phyloP scores from a whole-genome alignment of 2,113 vertebrate genomes.

The Cochlearius cochlearius region DNA sequence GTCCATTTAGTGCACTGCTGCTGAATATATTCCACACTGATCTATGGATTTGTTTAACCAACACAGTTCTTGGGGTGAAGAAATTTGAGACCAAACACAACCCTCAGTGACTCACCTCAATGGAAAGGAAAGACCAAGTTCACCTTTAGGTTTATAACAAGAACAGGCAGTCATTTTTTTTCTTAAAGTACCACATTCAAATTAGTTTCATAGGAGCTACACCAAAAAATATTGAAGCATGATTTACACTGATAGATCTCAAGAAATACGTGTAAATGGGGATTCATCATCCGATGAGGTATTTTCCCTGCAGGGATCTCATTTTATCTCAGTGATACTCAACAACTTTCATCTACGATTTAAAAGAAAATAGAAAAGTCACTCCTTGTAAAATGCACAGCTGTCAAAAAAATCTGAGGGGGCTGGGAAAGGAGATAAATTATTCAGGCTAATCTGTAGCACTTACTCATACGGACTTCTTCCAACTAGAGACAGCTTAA shows the following conservation, averaged over 20 bases:
- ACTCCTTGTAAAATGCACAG: not conserved
- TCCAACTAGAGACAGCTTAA: not conserved
- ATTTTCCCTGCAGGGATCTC: constrained; percentile 29
- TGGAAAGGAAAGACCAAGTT: not conserved
- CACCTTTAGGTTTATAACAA: not conserved
- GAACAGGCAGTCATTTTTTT: not conserved
- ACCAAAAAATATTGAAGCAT: not conserved
- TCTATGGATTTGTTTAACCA: not conserved
- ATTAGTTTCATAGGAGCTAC: not conserved
- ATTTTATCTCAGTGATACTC: not conserved
- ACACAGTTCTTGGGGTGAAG: not conserved
- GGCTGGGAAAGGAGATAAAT: not conserved
- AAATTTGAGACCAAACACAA: not conserved
- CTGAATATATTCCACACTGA: not conserved
- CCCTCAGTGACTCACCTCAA: not conserved
- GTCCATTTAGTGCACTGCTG: not conserved
- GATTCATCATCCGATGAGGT: not conserved
- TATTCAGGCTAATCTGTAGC: not conserved
- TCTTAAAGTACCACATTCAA: not conserved
- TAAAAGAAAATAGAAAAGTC: constrained; percentile 5
- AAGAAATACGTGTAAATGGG: not conserved
- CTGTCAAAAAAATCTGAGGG: constrained; percentile 19
- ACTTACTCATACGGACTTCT: not conserved
- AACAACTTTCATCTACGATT: not conserved
- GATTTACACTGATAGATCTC: not conserved